A percentile compares a stretch with the other conserved stretches of the same genome.
These are phyloP conservation scores for Clitarchus hookeri DNA, from an alignment of 2,888 invertebrate genomes.

Conservation along the genomic window DNA sequence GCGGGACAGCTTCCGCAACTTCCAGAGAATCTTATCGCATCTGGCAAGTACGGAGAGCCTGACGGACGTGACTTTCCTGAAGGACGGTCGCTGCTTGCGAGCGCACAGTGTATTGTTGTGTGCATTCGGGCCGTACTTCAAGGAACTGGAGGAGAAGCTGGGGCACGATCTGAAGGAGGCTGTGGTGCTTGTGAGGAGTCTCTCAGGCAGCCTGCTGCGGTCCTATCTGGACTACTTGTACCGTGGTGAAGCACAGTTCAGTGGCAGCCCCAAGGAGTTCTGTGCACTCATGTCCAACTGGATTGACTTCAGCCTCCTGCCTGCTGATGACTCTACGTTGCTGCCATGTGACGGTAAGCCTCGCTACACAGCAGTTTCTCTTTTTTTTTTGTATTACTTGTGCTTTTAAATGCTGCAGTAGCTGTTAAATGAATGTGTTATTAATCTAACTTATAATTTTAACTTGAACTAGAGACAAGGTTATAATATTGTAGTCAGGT, in stretches of 20 bases:
- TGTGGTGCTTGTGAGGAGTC: slow-evolving; percentile 33
- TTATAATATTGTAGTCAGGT: too few relatives aligned
- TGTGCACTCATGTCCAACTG: slow-evolving; percentile 36
- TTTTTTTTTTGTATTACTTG: too few relatives aligned
- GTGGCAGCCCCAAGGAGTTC: slow-evolving; percentile 35
- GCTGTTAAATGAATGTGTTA: too few relatives aligned
- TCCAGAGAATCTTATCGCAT: slow-evolving; percentile 28
- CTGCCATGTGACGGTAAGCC: neutral
- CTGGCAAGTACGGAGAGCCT: slow-evolving; percentile 36
- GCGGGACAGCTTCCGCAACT: slow-evolving; percentile 2
- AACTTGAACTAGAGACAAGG: too few relatives aligned
- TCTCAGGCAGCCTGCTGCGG: slow-evolving; percentile 26
- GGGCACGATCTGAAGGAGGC: slow-evolving; percentile 33
- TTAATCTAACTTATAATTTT: too few relatives aligned
- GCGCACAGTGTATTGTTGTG: slow-evolving; percentile 37
- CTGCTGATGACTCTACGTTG: slow-evolving; percentile 19
- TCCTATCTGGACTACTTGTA: slow-evolving; percentile 39
- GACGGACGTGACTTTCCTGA: slow-evolving; percentile 35
- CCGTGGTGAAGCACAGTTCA: slow-evolving; percentile 38
- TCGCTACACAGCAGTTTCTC: neutral
- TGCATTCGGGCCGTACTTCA: slow-evolving; percentile 39
- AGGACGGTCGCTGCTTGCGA: slow-evolving; percentile 32
- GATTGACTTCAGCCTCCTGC: slow-evolving; percentile 39
- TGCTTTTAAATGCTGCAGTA: too few relatives aligned
- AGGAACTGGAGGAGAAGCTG: slow-evolving; percentile 28